These are phyloP conservation scores for Hippolais icterina DNA, from an alignment of 2,113 vertebrate genomes.

Conservation along the genomic window DNA sequence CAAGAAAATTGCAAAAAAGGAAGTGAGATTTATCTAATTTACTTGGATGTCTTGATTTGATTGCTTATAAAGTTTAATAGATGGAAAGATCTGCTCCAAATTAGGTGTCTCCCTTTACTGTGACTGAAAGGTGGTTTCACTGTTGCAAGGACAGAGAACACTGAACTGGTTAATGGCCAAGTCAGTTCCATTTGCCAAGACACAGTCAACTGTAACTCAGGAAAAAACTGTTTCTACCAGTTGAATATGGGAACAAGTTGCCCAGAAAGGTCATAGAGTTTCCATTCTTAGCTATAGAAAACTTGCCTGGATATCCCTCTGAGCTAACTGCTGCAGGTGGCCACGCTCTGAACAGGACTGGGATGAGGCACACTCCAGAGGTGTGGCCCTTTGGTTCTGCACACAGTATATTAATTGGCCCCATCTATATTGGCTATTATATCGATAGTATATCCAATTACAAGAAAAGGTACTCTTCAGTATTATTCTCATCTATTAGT, in stretches of 20 bases:
- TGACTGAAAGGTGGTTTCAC: not conserved
- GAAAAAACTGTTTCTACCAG: not conserved
- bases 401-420: not conserved
- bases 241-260: not conserved
- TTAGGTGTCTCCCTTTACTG: not conserved
- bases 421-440: not conserved
- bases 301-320: not conserved
- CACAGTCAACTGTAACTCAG: not conserved
- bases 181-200: not conserved
- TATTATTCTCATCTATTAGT: not conserved
- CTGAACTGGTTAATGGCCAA: not conserved
- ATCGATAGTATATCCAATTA: fast-evolving
- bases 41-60: not conserved
- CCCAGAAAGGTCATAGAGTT: not conserved
- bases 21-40: not conserved
- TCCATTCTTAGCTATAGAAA: not conserved
- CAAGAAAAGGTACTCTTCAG: not conserved
- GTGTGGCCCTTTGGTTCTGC: not conserved
- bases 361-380: not conserved
- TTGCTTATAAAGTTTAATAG: not conserved
- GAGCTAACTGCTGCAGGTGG: not conserved
- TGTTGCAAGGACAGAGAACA: not conserved
- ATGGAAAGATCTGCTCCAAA: not conserved
- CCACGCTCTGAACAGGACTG: not conserved
- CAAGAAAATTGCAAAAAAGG: not conserved